These are phyloP conservation scores for Natrix natrix DNA, from an alignment of 2,797 vertebrate genomes.

Conservation along the genomic window DNA sequence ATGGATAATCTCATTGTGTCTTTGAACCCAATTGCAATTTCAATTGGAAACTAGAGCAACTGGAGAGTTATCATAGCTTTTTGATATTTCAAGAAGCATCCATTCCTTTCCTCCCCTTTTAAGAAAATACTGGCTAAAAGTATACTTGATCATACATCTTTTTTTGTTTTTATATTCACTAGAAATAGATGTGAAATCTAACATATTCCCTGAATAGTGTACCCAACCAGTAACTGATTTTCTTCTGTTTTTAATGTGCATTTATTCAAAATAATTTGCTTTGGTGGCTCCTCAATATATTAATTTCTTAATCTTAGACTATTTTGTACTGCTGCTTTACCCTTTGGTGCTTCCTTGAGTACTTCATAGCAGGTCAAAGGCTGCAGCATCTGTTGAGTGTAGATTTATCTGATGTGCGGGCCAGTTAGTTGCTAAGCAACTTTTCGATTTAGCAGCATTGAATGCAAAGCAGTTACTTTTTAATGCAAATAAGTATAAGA, in stretches of 20 bases:
- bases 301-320: neutral
- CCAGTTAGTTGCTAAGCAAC: constrained; percentile 16
- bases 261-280: constrained; percentile 2
- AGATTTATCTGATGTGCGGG: constrained; percentile 12
- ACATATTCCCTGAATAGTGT: neutral
- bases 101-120: neutral
- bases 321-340: neutral
- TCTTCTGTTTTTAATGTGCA: neutral
- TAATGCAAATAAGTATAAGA: constrained; percentile 17
- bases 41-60: neutral
- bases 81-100: neutral
- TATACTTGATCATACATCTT: neutral
- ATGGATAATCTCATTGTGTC: neutral
- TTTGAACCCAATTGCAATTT: neutral
- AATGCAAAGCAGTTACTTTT: constrained; percentile 21
- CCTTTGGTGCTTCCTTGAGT: neutral
- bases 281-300: neutral
- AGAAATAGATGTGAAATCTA: neutral
- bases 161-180: neutral
- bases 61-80: neutral
- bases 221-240: neutral
- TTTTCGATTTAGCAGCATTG: constrained; percentile 19
- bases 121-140: neutral
- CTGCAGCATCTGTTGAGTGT: constrained; percentile 1
- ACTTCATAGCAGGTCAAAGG: neutral